phyloP scores from a whole-genome alignment of 1,140 invertebrate species.

The Drosophila kurseongensis region DNA sequence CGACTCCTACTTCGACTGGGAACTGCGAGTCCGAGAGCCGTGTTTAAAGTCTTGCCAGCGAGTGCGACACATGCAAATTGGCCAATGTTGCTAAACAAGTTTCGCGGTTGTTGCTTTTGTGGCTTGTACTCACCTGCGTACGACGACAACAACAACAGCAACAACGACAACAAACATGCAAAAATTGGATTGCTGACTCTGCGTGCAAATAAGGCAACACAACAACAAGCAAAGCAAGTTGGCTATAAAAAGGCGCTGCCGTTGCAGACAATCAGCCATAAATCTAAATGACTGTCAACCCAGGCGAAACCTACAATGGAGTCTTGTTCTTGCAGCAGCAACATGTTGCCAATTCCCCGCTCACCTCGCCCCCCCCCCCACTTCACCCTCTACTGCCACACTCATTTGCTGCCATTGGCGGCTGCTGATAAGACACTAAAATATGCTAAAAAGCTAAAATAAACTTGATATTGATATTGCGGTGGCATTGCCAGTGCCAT shows the following conservation, averaged over 20 bases:
- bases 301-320: slow-evolving; percentile 74
- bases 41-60: slow-evolving; percentile 34
- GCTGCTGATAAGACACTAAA: slow-evolving; percentile 74
- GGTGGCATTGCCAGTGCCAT: slow-evolving; percentile 65
- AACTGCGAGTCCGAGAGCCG: slow-evolving; percentile 18
- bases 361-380: neutral
- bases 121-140: slow-evolving; percentile 79
- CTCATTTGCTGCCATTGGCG: slow-evolving; percentile 72
- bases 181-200: slow-evolving; percentile 57
- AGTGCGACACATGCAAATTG: slow-evolving; percentile 82
- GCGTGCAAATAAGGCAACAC: slow-evolving; percentile 58
- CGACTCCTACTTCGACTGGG: slow-evolving; percentile 9
- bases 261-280: slow-evolving; percentile 81
- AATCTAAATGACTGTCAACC: slow-evolving; percentile 84
- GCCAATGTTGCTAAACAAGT: slow-evolving; percentile 80
- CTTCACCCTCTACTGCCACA: slow-evolving; percentile 6
- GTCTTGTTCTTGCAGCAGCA: slow-evolving; percentile 58
- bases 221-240: slow-evolving; percentile 21
- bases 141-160: slow-evolving; percentile 42
- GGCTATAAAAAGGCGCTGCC: slow-evolving; percentile 72
- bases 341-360: slow-evolving; percentile 64
- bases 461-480: slow-evolving; percentile 76
- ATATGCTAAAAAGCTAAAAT: slow-evolving; percentile 78
- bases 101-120: slow-evolving; percentile 45
- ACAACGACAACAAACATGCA: slow-evolving; percentile 55